A percentile compares a stretch with the other conserved stretches of the same genome.
These are phyloP conservation scores for Melanotaenia nigrans DNA, from an alignment of 2,797 vertebrate genomes.

Conservation along the genomic window DNA sequence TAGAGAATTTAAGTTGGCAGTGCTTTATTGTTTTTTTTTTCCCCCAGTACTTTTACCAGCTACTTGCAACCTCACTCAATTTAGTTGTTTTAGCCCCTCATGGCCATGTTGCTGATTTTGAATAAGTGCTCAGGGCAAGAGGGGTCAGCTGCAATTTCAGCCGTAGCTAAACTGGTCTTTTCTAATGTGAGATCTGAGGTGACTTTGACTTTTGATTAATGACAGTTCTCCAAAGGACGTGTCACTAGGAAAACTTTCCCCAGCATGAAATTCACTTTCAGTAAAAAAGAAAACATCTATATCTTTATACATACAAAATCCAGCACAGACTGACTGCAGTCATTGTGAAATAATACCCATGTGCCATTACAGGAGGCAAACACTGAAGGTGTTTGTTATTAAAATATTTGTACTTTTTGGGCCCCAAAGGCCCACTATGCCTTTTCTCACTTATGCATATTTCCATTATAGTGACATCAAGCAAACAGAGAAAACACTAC, in stretches of 20 bases:
- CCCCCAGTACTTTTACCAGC: slow-evolving; percentile 64
- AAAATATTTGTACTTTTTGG: slow-evolving; percentile 81
- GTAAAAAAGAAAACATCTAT: slow-evolving; percentile 69
- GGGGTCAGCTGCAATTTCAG: slow-evolving; percentile 81
- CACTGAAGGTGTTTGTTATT: slow-evolving; percentile 82
- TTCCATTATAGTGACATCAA: slow-evolving; percentile 82
- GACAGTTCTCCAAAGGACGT: slow-evolving; percentile 82
- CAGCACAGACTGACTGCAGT: slow-evolving; percentile 54
- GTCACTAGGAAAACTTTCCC: slow-evolving; percentile 77
- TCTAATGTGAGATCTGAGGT: slow-evolving; percentile 83
- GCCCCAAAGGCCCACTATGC: slow-evolving; percentile 78
- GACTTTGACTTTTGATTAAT: slow-evolving; percentile 86
- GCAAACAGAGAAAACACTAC: slow-evolving; percentile 70
- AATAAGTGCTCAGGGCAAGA: slow-evolving; percentile 81
- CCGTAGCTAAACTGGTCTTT: slow-evolving; percentile 80
- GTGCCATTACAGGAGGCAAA: slow-evolving; percentile 76
- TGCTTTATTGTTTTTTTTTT: slow-evolving; percentile 73
- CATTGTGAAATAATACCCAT: slow-evolving; percentile 73
- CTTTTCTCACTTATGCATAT: slow-evolving; percentile 78
- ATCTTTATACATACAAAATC: slow-evolving; percentile 69
- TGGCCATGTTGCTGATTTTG: slow-evolving; percentile 80
- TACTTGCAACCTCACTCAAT: slow-evolving; percentile 78
- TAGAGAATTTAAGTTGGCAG: slow-evolving; percentile 67
- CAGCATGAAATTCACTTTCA: slow-evolving; percentile 71
- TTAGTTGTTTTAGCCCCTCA: slow-evolving; percentile 80